These are phyloP conservation scores for Urocolius indicus DNA, from an alignment of 2,113 vertebrate species.

Conservation along the genomic window DNA sequence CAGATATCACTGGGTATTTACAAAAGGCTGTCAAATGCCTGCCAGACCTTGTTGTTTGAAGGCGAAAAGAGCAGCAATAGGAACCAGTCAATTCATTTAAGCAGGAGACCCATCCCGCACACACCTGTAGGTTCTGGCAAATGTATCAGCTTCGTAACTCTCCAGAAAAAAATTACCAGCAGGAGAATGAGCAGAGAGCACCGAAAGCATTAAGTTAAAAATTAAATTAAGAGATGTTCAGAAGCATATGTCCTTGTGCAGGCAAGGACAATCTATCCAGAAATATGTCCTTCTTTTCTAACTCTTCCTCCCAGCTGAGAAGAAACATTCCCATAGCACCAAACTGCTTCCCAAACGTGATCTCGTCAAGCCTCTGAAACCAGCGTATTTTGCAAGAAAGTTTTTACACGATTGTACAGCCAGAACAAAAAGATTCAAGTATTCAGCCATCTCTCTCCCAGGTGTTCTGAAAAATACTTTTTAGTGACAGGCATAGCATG, in stretches of 20 bases:
- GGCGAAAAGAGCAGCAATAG: background rate
- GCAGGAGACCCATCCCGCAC: background rate
- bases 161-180: background rate
- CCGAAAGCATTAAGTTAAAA: background rate
- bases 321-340: background rate
- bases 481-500: background rate
- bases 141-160: background rate
- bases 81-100: background rate
- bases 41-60: background rate
- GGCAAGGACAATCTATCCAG: background rate
- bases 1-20: background rate
- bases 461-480: background rate
- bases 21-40: background rate
- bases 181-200: background rate
- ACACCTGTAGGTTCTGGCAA: background rate
- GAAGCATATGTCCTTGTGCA: background rate
- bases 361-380: background rate
- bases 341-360: background rate
- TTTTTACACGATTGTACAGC: background rate
- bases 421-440: background rate
- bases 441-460: background rate
- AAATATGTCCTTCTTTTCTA: background rate
- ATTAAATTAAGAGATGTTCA: background rate
- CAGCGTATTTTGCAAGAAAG: background rate
- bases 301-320: background rate